A percentile compares a stretch with the other conserved stretches of the same genome.
Conservation (phyloP, 2,888 invertebrate species). For the Plagodis pulveraria region DNA sequence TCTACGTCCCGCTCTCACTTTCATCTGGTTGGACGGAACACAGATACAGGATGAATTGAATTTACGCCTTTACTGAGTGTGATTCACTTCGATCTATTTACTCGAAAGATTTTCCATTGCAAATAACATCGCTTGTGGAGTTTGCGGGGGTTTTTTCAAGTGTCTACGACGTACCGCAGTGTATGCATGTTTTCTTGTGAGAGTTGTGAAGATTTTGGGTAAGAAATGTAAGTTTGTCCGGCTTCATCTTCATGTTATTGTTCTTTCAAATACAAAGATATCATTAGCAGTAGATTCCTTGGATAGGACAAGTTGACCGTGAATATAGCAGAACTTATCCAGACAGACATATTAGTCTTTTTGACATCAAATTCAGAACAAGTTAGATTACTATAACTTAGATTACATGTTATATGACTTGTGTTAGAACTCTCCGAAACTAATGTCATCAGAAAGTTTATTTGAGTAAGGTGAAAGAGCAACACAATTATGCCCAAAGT, state of each 20-base stretch:
- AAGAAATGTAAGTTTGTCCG: conserved; percentile 33
- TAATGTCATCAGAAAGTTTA: conserved; percentile 8
- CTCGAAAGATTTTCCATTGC: conserved; percentile 46
- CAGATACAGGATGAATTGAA: conserved; percentile 80
- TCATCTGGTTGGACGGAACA: conserved; percentile 75
- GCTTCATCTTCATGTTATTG: conserved; percentile 39
- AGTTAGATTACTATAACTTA: conserved; percentile 7
- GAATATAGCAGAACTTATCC: conserved; percentile 21
- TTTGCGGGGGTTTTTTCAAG: not conserved
- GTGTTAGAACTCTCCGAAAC: conserved; percentile 7
- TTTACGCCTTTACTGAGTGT: conserved; percentile 64
- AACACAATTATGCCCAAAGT: conserved; percentile 1
- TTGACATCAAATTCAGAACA: not conserved
- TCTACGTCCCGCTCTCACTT: conserved; percentile 68
- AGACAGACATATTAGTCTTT: conserved; percentile 3
- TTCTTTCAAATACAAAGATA: conserved; percentile 37
- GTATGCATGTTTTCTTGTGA: conserved; percentile 15
- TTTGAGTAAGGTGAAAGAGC: conserved; percentile 1
- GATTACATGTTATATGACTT: conserved; percentile 15
- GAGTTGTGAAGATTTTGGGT: not conserved
- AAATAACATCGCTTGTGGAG: conserved; percentile 20
- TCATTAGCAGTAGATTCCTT: conserved; percentile 29
- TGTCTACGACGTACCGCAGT: conserved; percentile 23
- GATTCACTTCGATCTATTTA: conserved; percentile 51
- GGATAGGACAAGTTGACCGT: conserved; percentile 22